Evolutionary conservation across 2,797 vertebrate genomes (phyloP).

Genomic region (Dendrocincla tyrannina): DNA sequence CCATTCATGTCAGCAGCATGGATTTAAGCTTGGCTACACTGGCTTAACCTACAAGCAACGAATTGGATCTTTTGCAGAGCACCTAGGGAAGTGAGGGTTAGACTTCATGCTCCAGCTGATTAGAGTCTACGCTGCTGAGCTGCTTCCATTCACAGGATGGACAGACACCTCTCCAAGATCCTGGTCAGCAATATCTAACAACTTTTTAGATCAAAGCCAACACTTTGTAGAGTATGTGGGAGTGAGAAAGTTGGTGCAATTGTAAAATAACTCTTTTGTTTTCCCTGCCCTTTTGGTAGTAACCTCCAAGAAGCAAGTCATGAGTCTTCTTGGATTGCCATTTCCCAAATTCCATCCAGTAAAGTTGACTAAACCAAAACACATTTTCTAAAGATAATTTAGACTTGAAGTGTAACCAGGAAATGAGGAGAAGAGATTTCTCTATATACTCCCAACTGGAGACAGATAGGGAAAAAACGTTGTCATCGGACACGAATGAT

Average conservation of each 20-base stretch:
- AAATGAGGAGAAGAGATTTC: neutral
- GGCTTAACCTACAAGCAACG: neutral
- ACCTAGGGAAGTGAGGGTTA: neutral
- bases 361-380: conserved; percentile 17
- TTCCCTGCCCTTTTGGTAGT: neutral
- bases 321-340: neutral
- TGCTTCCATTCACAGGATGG: neutral
- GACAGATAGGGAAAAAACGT: neutral
- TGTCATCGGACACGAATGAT: neutral
- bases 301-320: neutral
- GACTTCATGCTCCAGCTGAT: neutral
- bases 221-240: neutral
- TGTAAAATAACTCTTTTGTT: conserved; percentile 4
- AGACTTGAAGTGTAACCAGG: neutral
- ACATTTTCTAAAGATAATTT: conserved; percentile 16
- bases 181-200: neutral
- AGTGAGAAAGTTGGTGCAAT: neutral
- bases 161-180: neutral
- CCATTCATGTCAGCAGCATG: neutral
- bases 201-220: neutral
- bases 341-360: conserved; percentile 8
- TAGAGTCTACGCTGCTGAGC: neutral
- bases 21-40: neutral
- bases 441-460: neutral
- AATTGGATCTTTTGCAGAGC: neutral